phyloP scores from a whole-genome alignment of 2,888 invertebrate genomes.

The Rugalucina vietnamica region DNA sequence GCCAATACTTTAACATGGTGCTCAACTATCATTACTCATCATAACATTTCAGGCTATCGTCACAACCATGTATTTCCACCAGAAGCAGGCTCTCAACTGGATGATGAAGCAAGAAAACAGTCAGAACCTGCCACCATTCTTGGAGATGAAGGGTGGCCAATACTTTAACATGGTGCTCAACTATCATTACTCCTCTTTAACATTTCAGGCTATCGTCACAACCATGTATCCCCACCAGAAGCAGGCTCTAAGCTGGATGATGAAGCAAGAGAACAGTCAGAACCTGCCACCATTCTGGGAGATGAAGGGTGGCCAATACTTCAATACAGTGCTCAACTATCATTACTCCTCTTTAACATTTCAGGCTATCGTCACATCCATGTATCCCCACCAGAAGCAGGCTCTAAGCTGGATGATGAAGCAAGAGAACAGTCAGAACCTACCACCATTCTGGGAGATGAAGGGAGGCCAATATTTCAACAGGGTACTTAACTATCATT shows the following conservation, averaged over 20 bases:
- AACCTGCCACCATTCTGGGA: conserved; percentile 75
- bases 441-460: conserved; percentile 76
- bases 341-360: no score
- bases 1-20: conserved; percentile 66
- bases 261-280: conserved; percentile 66
- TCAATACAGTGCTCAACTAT: conserved; percentile 67
- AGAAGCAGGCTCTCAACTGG: conserved; percentile 75
- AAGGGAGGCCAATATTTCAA: conserved; percentile 61
- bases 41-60: conserved; percentile 68
- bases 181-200: no score
- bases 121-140: conserved; percentile 72
- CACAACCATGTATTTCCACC: conserved; percentile 71
- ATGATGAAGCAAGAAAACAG: conserved; percentile 73
- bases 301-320: conserved; percentile 55
- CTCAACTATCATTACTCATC: conserved; percentile 63
- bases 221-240: conserved; percentile 74
- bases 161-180: conserved; percentile 69
- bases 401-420: conserved; percentile 75
- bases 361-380: conserved; percentile 65
- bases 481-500: conserved; percentile 65
- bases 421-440: conserved; percentile 64
- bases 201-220: conserved; percentile 67
- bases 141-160: conserved; percentile 61
- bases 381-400: conserved; percentile 76
- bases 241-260: conserved; percentile 76